Evolutionary conservation across 2,113 vertebrate genomes (phyloP).

Genomic region (Heptranchias perlo): DNA sequence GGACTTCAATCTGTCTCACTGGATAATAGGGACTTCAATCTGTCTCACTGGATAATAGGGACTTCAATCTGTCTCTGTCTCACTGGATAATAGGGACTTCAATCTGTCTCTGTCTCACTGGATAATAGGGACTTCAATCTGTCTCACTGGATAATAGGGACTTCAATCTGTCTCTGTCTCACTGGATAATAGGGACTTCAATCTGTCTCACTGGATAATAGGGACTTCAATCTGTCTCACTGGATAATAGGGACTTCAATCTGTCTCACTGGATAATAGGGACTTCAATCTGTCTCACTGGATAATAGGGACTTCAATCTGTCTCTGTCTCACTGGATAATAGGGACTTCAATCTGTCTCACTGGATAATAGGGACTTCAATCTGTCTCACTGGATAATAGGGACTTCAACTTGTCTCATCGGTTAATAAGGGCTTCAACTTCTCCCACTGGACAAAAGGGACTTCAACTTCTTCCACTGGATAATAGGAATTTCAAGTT

Average conservation of each 20-base stretch:
- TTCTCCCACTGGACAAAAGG: not conserved
- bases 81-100: not conserved
- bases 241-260: no score
- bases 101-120: no score
- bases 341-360: not conserved
- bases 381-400: not conserved
- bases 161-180: no score
- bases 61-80: not conserved
- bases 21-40: not conserved
- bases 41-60: no score
- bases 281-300: not conserved
- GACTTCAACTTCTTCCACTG: not conserved
- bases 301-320: no score
- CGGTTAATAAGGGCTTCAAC: no score
- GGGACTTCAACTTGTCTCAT: not conserved
- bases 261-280: not conserved
- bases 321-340: not conserved
- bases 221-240: no score
- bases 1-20: not conserved
- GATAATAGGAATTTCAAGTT: not conserved
- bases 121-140: no score
- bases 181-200: no score
- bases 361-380: not conserved
- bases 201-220: not conserved
- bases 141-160: not conserved